Conservation (phyloP, 2,888 invertebrate species). For the Meganola albula region DNA sequence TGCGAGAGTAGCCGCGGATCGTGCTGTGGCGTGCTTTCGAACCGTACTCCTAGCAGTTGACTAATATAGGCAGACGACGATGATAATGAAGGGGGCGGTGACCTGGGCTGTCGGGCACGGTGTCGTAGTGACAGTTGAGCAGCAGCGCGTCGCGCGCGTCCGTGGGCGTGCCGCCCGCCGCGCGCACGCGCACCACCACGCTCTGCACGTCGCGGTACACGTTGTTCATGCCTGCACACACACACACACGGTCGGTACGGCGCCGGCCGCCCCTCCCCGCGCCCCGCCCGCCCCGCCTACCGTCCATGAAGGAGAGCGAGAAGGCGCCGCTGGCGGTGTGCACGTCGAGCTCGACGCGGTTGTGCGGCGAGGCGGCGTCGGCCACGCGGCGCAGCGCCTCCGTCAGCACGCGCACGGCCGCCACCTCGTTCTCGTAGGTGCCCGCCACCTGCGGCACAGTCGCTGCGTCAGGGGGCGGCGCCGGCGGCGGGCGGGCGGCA, state of each 20-base stretch:
- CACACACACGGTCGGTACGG: background rate
- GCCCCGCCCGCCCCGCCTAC: constrained; percentile 19
- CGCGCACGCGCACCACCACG: constrained; percentile 81
- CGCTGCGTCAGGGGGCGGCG: background rate
- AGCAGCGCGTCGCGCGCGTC: constrained; percentile 79
- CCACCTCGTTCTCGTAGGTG: constrained; percentile 88
- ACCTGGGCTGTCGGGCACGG: constrained; percentile 92
- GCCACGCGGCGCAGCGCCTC: constrained; percentile 72
- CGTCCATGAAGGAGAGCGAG: constrained; percentile 85
- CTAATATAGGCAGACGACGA: too few species aligned
- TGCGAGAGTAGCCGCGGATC: too few species aligned
- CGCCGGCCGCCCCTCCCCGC: background rate
- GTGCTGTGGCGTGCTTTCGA: too few species aligned
- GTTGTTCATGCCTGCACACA: constrained; percentile 81
- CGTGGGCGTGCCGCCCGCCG: constrained; percentile 61
- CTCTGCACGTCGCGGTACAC: constrained; percentile 90
- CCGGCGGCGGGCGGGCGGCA: background rate
- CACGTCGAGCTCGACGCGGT: constrained; percentile 80
- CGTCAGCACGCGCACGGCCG: constrained; percentile 79
- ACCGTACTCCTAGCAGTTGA: too few species aligned
- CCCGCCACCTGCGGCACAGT: constrained; percentile 72
- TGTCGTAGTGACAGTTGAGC: constrained; percentile 95
- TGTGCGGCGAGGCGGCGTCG: constrained; percentile 68
- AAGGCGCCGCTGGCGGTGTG: constrained; percentile 86
- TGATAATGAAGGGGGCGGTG: constrained; percentile 17